Conservation (phyloP, 2,888 invertebrate species). For the Drosophila testacea region DNA sequence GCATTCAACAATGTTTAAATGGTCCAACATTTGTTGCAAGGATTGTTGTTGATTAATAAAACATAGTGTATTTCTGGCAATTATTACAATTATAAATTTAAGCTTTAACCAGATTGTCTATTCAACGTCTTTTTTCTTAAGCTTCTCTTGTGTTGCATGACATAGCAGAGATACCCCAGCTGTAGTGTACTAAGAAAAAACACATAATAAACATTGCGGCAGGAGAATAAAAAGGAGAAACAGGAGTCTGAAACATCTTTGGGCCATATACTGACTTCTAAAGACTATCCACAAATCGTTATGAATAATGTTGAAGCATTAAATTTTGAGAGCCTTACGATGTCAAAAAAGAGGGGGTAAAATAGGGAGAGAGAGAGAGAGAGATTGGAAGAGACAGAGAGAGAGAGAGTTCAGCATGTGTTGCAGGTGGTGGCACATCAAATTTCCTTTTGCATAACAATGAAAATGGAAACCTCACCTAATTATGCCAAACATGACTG, state of each 20-base stretch:
- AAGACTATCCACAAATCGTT: constrained; percentile 49
- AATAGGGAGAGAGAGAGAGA: no score
- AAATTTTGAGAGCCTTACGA: constrained; percentile 18
- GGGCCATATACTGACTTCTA: constrained; percentile 36
- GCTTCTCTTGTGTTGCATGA: not conserved
- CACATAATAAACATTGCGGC: constrained; percentile 39
- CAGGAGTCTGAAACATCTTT: constrained; percentile 37
- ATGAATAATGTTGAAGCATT: constrained; percentile 61
- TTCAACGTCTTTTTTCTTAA: not conserved
- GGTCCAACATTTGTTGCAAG: no score
- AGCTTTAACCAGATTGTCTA: not conserved
- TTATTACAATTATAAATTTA: not conserved
- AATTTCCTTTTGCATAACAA: constrained; percentile 57
- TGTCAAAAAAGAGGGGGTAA: no score
- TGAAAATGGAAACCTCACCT: constrained; percentile 46
- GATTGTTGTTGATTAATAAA: no score
- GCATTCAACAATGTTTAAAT: no score
- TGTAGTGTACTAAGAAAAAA: constrained; percentile 29
- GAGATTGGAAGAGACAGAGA: not conserved
- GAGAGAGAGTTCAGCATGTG: not conserved
- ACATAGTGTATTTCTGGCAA: not conserved
- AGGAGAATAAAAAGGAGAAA: not conserved
- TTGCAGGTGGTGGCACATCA: constrained; percentile 42
- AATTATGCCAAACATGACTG: constrained; percentile 58
- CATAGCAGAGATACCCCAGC: not conserved